Conservation (phyloP, 2,797 vertebrate genomes). For the Pseudochaenichthys georgianus region DNA sequence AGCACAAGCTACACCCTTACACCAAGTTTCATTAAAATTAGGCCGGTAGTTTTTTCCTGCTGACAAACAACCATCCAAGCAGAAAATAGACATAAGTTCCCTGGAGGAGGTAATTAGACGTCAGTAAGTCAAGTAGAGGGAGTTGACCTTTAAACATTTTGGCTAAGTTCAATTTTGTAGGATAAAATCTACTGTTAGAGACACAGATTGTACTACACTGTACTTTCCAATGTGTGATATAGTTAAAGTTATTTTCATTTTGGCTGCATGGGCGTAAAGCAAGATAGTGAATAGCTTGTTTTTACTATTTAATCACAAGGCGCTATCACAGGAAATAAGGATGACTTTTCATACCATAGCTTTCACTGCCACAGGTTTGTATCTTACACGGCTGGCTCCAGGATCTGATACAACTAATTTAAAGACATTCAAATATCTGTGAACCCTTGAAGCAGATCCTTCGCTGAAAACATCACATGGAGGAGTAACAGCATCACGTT, state of each 20-base stretch:
- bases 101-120: too few relatives aligned
- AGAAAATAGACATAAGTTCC: too few relatives aligned
- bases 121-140: too few relatives aligned
- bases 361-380: constrained; percentile 18
- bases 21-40: too few relatives aligned
- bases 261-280: not conserved
- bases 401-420: constrained; percentile 7
- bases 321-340: not conserved
- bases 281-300: not conserved
- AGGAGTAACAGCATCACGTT: constrained; percentile 19
- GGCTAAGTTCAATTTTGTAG: not conserved
- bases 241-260: not conserved
- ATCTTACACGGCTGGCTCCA: constrained; percentile 17
- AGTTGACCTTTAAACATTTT: not conserved
- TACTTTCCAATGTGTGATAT: not conserved
- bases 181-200: not conserved
- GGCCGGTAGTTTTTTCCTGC: too few relatives aligned
- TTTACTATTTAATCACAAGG: not conserved
- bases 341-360: not conserved
- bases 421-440: constrained; percentile 28
- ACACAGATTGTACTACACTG: not conserved
- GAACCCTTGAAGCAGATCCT: constrained; percentile 25
- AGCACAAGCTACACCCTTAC: too few relatives aligned
- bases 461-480: constrained; percentile 19
- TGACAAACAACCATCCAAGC: too few relatives aligned